phyloP scores from a whole-genome alignment of 2,888 invertebrate genomes.

The Drosophila histrio region DNA sequence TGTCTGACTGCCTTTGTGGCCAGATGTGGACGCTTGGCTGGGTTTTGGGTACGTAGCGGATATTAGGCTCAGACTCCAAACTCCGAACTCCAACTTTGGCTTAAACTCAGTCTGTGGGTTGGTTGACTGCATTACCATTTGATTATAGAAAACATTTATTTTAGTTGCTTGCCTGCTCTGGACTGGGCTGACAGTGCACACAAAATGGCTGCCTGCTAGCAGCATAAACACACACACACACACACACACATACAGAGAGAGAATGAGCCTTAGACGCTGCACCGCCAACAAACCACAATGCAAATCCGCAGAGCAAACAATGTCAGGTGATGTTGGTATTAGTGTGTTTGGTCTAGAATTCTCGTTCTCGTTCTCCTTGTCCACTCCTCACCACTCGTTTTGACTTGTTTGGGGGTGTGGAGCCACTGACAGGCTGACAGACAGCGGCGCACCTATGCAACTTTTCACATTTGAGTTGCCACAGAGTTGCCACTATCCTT shows the following conservation, averaged over 20 bases:
- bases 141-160: slow-evolving; percentile 79
- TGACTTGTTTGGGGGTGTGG: slow-evolving; percentile 8
- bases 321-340: slow-evolving; percentile 67
- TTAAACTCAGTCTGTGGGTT: slow-evolving; percentile 1
- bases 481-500: background rate
- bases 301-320: slow-evolving; percentile 79
- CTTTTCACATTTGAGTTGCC: slow-evolving; percentile 54
- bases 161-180: slow-evolving; percentile 42
- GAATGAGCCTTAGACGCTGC: slow-evolving; percentile 54
- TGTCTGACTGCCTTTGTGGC: slow-evolving; percentile 29
- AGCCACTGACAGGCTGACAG: slow-evolving; percentile 74
- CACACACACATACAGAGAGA: background rate
- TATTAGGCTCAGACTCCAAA: slow-evolving; percentile 36
- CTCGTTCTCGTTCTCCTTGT: background rate
- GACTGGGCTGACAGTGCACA: slow-evolving; percentile 35
- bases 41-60: slow-evolving; percentile 28
- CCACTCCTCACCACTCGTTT: background rate
- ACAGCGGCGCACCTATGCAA: slow-evolving; percentile 70
- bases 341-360: slow-evolving; percentile 7
- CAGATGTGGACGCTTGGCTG: slow-evolving; percentile 12
- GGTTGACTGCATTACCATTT: slow-evolving; percentile 74
- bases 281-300: slow-evolving; percentile 77
- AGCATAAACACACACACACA: slow-evolving; percentile 25
- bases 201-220: slow-evolving; percentile 48
- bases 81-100: background rate